Percentiles rank a stretch among this genome's conserved stretches.
Evolutionary conservation across 2,797 vertebrate genomes (phyloP).

Genomic region (Euthynnus affinis): DNA sequence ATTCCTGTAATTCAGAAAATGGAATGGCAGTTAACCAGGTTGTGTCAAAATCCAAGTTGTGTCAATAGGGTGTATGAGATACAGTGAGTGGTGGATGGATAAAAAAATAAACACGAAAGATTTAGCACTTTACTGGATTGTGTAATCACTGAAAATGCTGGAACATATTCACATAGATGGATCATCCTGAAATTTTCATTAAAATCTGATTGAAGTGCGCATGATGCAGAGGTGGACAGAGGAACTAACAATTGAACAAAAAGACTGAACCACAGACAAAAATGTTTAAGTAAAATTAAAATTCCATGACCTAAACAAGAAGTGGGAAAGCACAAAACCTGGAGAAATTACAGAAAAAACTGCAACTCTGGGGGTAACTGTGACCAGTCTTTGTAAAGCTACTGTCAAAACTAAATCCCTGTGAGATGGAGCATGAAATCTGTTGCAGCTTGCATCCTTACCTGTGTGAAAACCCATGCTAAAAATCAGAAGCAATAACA

Average conservation of each 20-base stretch:
- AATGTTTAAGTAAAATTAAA: no score
- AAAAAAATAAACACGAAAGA: not conserved
- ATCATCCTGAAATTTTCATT: no score
- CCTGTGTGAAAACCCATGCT: not conserved
- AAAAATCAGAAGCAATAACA: not conserved
- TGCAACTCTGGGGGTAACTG: not conserved
- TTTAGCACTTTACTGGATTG: constrained; percentile 3
- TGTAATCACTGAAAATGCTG: not conserved
- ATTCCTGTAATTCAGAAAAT: constrained; percentile 48
- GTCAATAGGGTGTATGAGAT: constrained; percentile 15
- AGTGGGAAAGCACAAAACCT: not conserved
- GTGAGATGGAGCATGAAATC: not conserved
- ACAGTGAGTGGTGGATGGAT: not conserved
- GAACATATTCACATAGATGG: not conserved
- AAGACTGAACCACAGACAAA: no score
- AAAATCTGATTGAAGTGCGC: no score
- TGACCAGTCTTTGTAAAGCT: not conserved
- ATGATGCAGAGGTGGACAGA: no score
- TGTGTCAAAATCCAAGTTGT: constrained; percentile 48
- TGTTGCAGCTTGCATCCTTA: not conserved
- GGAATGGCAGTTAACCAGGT: constrained; percentile 23
- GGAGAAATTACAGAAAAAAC: constrained; percentile 4
- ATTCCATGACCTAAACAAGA: not conserved
- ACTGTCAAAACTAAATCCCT: not conserved
- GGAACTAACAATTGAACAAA: no score